These are phyloP conservation scores for Gymnothorax javanicus DNA, from an alignment of 2,797 vertebrate genomes.

Conservation along the genomic window DNA sequence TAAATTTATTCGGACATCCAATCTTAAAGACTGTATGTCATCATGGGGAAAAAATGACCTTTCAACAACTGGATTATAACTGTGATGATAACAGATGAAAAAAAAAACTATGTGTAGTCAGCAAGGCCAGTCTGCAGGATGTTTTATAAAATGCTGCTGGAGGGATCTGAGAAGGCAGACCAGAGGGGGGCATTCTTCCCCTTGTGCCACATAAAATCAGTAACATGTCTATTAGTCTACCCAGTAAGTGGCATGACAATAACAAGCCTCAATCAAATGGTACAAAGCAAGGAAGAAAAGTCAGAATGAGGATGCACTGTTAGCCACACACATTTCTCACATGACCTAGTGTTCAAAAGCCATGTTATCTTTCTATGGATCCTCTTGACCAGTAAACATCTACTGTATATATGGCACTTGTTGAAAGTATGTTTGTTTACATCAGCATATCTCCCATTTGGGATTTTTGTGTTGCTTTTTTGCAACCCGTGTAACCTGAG, in stretches of 20 bases:
- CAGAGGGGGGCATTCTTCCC: conserved; percentile 34
- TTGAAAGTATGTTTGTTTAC: not conserved
- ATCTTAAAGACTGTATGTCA: not conserved
- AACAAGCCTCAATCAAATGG: not conserved
- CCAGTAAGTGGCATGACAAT: not conserved
- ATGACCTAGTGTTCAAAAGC: not conserved
- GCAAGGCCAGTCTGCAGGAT: not conserved
- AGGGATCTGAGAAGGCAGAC: conserved; percentile 5
- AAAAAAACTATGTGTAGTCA: not conserved
- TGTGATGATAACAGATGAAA: not conserved
- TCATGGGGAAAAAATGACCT: not conserved
- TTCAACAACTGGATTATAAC: not conserved
- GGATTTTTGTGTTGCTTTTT: too few relatives aligned
- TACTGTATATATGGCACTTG: not conserved
- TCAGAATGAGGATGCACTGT: not conserved
- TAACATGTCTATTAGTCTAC: not conserved
- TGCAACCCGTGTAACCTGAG: too few relatives aligned
- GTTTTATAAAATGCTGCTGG: not conserved
- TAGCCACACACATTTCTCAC: not conserved
- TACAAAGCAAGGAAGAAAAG: not conserved
- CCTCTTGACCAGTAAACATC: not conserved
- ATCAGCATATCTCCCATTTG: too few relatives aligned
- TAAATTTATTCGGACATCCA: not conserved
- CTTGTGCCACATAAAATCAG: conserved; percentile 9
- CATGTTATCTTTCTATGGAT: not conserved